A percentile compares a stretch with the other conserved stretches of the same genome.
phyloP scores from a whole-genome alignment of 2,888 invertebrate species.

The Leptopilina syphax region DNA sequence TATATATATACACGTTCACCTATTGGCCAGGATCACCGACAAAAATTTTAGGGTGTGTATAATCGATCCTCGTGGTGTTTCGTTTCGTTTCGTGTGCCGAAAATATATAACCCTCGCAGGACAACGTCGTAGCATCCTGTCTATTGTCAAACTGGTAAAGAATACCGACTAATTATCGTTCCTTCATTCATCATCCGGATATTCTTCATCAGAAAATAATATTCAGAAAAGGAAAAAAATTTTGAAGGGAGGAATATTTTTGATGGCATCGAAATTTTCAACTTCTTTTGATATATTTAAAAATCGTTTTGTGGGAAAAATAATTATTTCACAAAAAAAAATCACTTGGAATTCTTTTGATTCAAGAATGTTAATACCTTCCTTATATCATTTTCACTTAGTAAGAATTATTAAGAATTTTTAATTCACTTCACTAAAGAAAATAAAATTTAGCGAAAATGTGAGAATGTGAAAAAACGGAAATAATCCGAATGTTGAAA shows the following conservation, averaged over 20 bases:
- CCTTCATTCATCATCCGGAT: conserved; percentile 45
- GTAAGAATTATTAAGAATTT: no score
- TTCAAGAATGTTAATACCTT: no score
- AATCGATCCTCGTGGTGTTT: conserved; percentile 37
- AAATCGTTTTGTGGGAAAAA: no score
- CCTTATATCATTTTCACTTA: no score
- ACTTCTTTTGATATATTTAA: no score
- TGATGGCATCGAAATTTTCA: no score
- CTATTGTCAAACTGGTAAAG: conserved; percentile 52
- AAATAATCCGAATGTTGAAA: no score
- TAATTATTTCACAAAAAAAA: no score
- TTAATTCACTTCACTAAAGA: no score
- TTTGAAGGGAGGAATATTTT: neutral
- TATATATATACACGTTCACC: neutral
- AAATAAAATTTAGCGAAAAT: no score
- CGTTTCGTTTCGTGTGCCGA: conserved; percentile 35
- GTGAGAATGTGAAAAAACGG: no score
- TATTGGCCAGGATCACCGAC: conserved; percentile 31
- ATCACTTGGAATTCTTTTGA: no score
- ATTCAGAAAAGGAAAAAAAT: neutral
- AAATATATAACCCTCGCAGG: conserved; percentile 46
- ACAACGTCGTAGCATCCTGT: conserved; percentile 52
- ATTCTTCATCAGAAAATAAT: conserved; percentile 20
- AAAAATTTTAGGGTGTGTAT: conserved; percentile 37
- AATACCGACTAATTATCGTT: conserved; percentile 55